phyloP scores from a whole-genome alignment of 2,888 invertebrate species.

The Gnatocerus cornutus region DNA sequence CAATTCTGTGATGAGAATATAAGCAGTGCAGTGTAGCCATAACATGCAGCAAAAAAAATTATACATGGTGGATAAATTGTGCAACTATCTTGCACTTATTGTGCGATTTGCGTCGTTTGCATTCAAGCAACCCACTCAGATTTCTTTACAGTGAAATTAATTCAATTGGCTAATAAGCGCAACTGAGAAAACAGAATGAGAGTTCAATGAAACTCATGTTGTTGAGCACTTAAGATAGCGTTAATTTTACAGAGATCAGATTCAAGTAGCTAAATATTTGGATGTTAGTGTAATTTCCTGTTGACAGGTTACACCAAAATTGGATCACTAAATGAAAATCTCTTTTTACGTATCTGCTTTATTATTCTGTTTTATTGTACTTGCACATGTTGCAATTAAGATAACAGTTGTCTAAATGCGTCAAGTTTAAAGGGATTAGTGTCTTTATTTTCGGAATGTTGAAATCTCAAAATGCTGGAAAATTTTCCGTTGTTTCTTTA shows the following conservation, averaged over 20 bases:
- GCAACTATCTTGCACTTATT: slow-evolving; percentile 3
- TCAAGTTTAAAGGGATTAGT: too few species aligned
- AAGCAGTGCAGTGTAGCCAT: not conserved
- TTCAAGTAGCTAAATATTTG: slow-evolving; percentile 26
- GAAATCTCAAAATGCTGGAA: too few species aligned
- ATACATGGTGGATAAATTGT: not conserved
- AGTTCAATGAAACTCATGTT: slow-evolving; percentile 28
- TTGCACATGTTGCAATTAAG: too few species aligned
- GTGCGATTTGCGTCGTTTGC: slow-evolving; percentile 33
- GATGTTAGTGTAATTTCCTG: not conserved
- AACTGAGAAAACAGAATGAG: slow-evolving; percentile 20
- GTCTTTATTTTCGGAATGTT: too few species aligned
- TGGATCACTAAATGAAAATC: not conserved
- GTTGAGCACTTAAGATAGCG: not conserved
- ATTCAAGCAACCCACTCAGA: slow-evolving; percentile 33
- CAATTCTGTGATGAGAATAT: not conserved
- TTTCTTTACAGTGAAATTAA: slow-evolving; percentile 34
- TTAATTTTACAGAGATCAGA: slow-evolving; percentile 2
- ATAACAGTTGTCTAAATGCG: too few species aligned
- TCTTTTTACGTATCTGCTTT: too few species aligned
- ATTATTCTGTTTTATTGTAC: too few species aligned
- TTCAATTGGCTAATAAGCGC: slow-evolving; percentile 31
- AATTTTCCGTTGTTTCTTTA: too few species aligned
- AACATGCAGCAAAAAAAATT: not conserved
- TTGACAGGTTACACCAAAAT: not conserved